A percentile compares a stretch with the other conserved stretches of the same genome.
These are phyloP conservation scores for Pseudolycoriella hygida DNA, from an alignment of 2,888 invertebrate genomes.

Conservation along the genomic window DNA sequence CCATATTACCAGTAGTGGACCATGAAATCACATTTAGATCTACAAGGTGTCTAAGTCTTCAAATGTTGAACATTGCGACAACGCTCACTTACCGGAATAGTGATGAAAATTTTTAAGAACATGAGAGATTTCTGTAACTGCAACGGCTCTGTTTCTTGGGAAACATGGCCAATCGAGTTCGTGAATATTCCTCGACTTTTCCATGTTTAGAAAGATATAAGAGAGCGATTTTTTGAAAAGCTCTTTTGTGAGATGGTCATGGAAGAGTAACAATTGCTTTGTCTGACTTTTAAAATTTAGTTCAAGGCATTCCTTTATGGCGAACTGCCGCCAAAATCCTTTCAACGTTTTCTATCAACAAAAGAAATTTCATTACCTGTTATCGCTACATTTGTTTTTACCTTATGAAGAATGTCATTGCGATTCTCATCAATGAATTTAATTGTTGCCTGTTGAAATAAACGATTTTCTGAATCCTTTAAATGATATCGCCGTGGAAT, in stretches of 20 bases:
- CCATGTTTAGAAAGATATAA: not conserved
- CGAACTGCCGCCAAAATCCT: not conserved
- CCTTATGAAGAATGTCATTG: not conserved
- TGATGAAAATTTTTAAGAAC: slow-evolving; percentile 19
- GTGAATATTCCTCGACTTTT: slow-evolving; percentile 5
- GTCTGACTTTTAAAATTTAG: not conserved
- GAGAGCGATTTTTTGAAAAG: not conserved
- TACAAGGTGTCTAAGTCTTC: not conserved
- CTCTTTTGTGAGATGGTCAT: not conserved
- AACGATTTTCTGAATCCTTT: not conserved
- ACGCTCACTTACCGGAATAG: not conserved
- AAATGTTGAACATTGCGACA: not conserved
- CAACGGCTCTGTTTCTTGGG: slow-evolving; percentile 20
- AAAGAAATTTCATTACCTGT: not conserved
- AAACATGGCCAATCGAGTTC: slow-evolving; percentile 23
- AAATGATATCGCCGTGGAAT: slow-evolving; percentile 21
- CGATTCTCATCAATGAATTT: not conserved
- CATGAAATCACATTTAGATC: slow-evolving; percentile 22
- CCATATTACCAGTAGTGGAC: slow-evolving; percentile 22
- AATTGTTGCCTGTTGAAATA: not conserved
- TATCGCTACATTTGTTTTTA: not conserved
- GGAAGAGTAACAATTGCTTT: not conserved
- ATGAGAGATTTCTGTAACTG: slow-evolving; percentile 21
- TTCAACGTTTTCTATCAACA: not conserved
- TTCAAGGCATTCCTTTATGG: not conserved